Conservation (phyloP, 2,113 vertebrate species). For the Guaruba guarouba region DNA sequence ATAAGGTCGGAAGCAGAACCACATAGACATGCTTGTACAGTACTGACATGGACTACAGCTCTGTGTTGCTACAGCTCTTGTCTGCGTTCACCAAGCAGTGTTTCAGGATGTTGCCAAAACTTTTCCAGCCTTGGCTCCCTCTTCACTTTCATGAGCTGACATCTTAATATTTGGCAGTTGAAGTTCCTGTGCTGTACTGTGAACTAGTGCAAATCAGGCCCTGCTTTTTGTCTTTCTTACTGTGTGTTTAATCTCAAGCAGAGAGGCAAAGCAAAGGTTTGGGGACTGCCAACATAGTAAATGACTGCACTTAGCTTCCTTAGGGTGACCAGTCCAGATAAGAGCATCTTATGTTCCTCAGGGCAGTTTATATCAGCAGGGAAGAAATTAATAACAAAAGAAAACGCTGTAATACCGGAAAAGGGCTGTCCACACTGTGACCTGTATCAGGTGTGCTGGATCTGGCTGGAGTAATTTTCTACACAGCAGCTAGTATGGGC, state of each 20-base stretch:
- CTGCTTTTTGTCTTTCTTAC: neutral
- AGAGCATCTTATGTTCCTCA: neutral
- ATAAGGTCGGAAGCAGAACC: neutral
- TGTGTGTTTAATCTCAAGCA: neutral
- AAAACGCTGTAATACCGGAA: neutral
- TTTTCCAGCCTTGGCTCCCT: neutral
- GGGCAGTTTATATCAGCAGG: neutral
- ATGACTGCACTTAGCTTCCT: neutral
- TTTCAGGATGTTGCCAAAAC: neutral
- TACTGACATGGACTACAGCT: neutral
- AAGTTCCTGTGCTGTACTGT: neutral
- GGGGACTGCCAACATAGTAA: neutral
- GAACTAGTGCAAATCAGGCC: neutral
- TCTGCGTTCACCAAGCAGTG: neutral
- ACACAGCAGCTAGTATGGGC: neutral
- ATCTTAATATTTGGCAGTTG: neutral
- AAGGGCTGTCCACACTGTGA: neutral
- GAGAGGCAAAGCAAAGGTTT: neutral
- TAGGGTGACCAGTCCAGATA: neutral
- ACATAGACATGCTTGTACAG: fast-evolving
- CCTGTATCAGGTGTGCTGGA: neutral
- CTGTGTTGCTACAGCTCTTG: neutral
- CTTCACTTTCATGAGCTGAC: neutral
- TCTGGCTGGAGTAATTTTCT: neutral
- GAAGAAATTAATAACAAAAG: neutral